Percentiles rank a stretch among this genome's conserved stretches.
Evolutionary conservation across 2,888 invertebrate genomes (phyloP).

Genomic region (Germaria angustata): DNA sequence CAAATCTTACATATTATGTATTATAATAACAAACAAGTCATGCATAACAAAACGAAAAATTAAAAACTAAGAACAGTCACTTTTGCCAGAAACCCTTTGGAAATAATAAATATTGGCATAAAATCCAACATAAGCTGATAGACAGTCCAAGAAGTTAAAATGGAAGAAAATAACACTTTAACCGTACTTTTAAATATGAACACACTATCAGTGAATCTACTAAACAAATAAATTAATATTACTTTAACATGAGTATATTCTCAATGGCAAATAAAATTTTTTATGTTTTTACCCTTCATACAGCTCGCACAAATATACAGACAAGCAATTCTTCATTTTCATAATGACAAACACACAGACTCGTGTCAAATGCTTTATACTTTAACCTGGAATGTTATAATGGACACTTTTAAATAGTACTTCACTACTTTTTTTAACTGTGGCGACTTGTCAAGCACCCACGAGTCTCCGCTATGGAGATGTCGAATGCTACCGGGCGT

Average conservation of each 20-base stretch:
- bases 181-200: not conserved
- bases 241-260: not conserved
- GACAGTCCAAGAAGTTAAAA: not conserved
- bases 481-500: no score
- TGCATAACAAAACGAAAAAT: not conserved
- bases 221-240: slow-evolving; percentile 33
- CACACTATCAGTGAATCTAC: slow-evolving; percentile 28
- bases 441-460: no score
- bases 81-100: slow-evolving; percentile 25
- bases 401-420: no score
- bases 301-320: not conserved
- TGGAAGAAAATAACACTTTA: not conserved
- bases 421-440: no score
- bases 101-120: slow-evolving; percentile 39
- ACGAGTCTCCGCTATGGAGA: no score
- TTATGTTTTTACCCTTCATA: not conserved
- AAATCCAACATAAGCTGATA: not conserved
- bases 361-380: not conserved
- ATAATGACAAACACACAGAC: not conserved
- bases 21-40: not conserved
- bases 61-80: slow-evolving; percentile 25
- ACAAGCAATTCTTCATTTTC: not conserved
- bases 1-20: no score
- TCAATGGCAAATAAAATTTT: not conserved
- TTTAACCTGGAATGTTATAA: no score